Conservation (phyloP, 2,113 vertebrate species). For the Bos javanicus region DNA sequence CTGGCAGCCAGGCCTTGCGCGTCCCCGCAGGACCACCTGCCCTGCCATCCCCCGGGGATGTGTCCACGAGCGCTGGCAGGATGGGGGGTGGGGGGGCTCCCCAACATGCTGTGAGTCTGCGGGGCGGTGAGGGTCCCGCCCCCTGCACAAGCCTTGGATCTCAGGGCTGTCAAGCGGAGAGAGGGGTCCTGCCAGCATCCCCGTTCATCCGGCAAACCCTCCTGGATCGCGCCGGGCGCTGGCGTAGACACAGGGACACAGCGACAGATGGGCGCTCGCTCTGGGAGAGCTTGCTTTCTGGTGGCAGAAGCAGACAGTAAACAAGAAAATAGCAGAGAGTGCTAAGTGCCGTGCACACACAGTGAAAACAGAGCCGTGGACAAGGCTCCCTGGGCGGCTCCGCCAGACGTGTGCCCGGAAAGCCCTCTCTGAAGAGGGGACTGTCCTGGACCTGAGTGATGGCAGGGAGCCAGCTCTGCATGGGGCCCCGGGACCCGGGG, state of each 20-base stretch:
- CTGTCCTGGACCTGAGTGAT: background rate
- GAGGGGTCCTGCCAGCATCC: background rate
- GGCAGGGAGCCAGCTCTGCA: background rate
- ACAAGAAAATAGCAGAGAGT: constrained; percentile 31
- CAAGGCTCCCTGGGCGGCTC: background rate
- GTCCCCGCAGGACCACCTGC: background rate
- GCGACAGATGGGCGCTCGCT: constrained; percentile 43
- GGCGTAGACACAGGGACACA: background rate
- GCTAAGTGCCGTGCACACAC: background rate
- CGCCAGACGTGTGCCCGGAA: background rate
- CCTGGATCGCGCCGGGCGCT: background rate
- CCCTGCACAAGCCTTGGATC: background rate
- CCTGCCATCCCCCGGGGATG: background rate
- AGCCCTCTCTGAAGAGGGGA: background rate
- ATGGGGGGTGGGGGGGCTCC: background rate
- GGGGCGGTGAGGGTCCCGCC: background rate
- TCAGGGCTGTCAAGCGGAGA: background rate
- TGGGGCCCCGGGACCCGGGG: background rate
- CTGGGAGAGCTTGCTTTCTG: constrained; percentile 33
- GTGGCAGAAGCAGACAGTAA: constrained; percentile 44
- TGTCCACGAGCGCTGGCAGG: rapidly evolving
- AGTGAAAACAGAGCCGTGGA: constrained; percentile 22
- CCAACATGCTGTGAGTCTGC: background rate
- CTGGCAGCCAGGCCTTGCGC: background rate
- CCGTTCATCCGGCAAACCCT: background rate